phyloP scores from a whole-genome alignment of 2,797 vertebrate species.

The Chrysocyon brachyurus region DNA sequence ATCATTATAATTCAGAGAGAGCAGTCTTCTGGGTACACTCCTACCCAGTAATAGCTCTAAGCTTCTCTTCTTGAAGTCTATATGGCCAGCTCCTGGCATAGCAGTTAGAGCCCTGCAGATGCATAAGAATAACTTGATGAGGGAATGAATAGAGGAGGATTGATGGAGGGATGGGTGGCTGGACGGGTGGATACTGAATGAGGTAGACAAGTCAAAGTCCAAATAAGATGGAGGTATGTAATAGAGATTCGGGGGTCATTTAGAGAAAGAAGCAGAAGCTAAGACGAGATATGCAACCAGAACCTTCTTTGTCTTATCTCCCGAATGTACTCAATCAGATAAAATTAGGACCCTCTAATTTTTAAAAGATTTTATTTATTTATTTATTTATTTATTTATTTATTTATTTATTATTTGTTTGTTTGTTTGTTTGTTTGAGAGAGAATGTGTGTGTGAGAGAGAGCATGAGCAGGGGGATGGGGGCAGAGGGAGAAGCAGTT shows the following conservation, averaged over 20 bases:
- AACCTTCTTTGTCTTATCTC: neutral
- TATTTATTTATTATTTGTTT: no score
- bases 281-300: neutral
- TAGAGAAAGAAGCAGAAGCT: neutral
- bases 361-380: no score
- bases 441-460: no score
- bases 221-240: neutral
- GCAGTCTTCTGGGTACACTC: fast-evolving
- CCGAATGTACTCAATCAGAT: neutral
- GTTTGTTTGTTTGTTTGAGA: no score
- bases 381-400: no score
- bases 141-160: neutral
- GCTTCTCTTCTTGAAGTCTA: neutral
- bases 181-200: neutral
- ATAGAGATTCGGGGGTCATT: neutral
- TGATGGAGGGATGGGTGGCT: neutral
- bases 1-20: neutral
- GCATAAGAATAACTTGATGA: neutral
- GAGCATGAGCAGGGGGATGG: no score
- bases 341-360: slow-evolving; percentile 39
- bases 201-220: neutral
- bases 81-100: neutral
- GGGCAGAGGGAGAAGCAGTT: no score
- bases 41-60: no score
- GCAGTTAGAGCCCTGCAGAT: neutral